These are phyloP conservation scores for Eulimnadia texana DNA, from an alignment of 1,140 invertebrate genomes.

Conservation along the genomic window DNA sequence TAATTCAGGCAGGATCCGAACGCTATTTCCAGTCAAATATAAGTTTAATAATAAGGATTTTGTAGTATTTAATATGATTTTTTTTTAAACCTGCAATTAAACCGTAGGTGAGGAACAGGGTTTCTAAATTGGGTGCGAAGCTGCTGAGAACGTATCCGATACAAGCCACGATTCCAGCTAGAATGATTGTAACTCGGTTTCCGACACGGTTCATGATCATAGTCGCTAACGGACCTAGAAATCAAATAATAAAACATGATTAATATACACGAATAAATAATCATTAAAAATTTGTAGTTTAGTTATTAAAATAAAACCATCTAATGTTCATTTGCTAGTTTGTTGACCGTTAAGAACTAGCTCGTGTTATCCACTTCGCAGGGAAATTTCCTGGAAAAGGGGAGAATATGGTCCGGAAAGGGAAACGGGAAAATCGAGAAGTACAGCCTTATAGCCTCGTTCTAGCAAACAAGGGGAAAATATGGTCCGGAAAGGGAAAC, in stretches of 20 bases:
- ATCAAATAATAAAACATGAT: slow-evolving; percentile 6
- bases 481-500: too few species aligned
- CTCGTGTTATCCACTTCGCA: too few species aligned
- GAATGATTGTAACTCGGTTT: slow-evolving; percentile 35
- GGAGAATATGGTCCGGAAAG: too few species aligned
- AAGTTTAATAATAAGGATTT: background rate
- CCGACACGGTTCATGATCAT: slow-evolving; percentile 28
- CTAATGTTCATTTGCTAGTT: too few species aligned
- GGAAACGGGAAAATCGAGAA: too few species aligned
- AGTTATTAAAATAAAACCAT: too few species aligned
- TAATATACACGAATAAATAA: background rate
- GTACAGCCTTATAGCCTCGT: too few species aligned
- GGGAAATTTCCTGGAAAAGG: too few species aligned
- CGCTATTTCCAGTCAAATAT: slow-evolving; percentile 28
- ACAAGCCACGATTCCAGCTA: slow-evolving; percentile 34
- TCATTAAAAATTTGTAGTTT: too few species aligned
- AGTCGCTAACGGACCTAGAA: slow-evolving; percentile 23
- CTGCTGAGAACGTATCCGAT: slow-evolving; percentile 34
- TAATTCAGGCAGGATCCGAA: slow-evolving; percentile 39
- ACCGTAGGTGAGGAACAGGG: slow-evolving; percentile 40
- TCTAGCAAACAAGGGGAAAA: too few species aligned
- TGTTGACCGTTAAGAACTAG: too few species aligned
- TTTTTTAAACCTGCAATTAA: slow-evolving; percentile 35
- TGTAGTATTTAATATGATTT: background rate
- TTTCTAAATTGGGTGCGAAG: slow-evolving; percentile 32